Conservation (phyloP, 2,113 vertebrate genomes). For the Montifringilla adamsi region DNA sequence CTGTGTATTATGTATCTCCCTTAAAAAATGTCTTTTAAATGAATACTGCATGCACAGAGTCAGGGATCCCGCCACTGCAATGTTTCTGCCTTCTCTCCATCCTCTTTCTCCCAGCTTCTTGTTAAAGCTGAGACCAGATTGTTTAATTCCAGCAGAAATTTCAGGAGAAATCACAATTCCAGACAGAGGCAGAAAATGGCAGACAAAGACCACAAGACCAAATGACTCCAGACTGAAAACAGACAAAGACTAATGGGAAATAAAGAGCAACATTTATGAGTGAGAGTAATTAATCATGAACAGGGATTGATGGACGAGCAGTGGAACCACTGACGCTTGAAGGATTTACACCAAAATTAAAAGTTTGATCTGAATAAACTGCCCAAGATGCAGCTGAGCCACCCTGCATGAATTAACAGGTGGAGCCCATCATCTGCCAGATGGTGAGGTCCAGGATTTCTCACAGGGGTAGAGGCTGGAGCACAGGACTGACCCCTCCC, state of each 20-base stretch:
- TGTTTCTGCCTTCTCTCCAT: not conserved
- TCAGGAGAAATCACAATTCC: not conserved
- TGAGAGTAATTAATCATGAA: not conserved
- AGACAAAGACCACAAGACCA: not conserved
- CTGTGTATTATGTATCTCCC: not conserved
- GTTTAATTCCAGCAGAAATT: not conserved
- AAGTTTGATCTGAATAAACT: not conserved
- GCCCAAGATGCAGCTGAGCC: not conserved
- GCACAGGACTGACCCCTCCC: not conserved
- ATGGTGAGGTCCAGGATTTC: not conserved
- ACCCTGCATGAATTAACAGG: rapidly evolving
- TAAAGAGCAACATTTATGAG: not conserved
- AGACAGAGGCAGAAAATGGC: not conserved
- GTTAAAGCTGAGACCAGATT: not conserved
- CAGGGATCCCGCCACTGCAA: not conserved
- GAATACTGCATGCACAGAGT: not conserved
- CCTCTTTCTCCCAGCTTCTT: not conserved
- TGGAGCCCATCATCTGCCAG: not conserved
- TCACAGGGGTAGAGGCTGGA: not conserved
- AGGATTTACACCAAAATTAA: not conserved
- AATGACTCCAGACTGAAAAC: not conserved
- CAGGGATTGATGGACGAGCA: not conserved
- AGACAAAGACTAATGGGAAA: not conserved
- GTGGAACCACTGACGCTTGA: not conserved
- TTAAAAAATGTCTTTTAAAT: not conserved